Conservation (phyloP, 2,113 vertebrate species). For the Hemichromis elongatus region DNA sequence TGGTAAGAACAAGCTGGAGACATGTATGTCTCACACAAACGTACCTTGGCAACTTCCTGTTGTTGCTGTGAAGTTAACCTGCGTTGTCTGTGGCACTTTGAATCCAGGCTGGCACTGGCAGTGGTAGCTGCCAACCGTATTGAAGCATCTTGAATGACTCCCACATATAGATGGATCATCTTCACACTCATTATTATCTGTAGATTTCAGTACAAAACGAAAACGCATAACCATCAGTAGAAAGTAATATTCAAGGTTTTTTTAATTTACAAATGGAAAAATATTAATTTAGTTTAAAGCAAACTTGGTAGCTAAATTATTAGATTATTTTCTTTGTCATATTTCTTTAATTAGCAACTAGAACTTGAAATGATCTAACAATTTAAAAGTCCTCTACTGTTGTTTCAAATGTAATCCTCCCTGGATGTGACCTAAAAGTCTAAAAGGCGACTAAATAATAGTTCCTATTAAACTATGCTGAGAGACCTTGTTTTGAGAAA, state of each 20-base stretch:
- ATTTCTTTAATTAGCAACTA: background rate
- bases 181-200: background rate
- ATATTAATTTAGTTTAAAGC: background rate
- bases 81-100: too few species aligned
- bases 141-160: fast-evolving
- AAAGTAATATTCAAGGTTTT: background rate
- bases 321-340: background rate
- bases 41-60: too few species aligned
- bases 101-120: slow-evolving; percentile 9
- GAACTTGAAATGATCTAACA: background rate
- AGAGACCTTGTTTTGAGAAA: background rate
- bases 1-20: background rate
- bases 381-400: background rate
- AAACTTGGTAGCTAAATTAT: background rate
- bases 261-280: background rate
- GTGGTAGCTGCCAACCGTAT: slow-evolving; percentile 24
- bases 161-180: fast-evolving
- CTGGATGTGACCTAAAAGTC: background rate
- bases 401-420: background rate
- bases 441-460: background rate
- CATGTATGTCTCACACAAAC: too few species aligned
- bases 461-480: background rate
- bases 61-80: background rate
- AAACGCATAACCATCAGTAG: background rate
- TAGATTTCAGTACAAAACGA: background rate